Percentiles rank a stretch among this genome's conserved stretches.
phyloP scores from a whole-genome alignment of 2,888 invertebrate genomes.

The Apodemia mormo region DNA sequence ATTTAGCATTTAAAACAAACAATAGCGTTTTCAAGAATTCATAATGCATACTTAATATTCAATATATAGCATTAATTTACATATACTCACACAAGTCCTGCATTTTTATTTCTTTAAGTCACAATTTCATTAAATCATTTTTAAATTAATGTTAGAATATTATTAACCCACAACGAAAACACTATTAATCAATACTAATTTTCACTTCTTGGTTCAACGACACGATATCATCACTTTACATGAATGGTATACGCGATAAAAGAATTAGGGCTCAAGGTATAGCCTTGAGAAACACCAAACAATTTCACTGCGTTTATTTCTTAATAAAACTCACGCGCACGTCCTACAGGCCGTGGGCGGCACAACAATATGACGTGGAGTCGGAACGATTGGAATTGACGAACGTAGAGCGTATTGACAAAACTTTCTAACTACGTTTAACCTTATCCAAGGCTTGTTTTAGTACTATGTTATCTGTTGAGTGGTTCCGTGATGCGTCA shows the following conservation, averaged over 20 bases:
- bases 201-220: constrained; percentile 41
- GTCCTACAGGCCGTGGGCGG: constrained; percentile 71
- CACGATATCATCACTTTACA: constrained; percentile 40
- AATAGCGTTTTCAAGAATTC: constrained; percentile 1
- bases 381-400: constrained; percentile 54
- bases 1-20: constrained; percentile 14
- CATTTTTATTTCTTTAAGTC: constrained; percentile 45
- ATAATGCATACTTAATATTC: background rate
- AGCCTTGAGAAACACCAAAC: constrained; percentile 52
- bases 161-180: background rate
- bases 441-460: constrained; percentile 57
- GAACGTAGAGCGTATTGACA: constrained; percentile 53
- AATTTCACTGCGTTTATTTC: constrained; percentile 52
- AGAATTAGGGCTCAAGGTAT: constrained; percentile 45
- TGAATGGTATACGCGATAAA: constrained; percentile 32
- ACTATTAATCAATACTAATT: constrained; percentile 28
- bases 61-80: background rate
- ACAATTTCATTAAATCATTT: constrained; percentile 24
- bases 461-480: constrained; percentile 35
- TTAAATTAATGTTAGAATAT: constrained; percentile 21
- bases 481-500: constrained; percentile 20
- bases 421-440: constrained; percentile 40
- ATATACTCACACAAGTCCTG: constrained; percentile 72
- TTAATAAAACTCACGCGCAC: constrained; percentile 58
- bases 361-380: constrained; percentile 73